phyloP scores from a whole-genome alignment of 2,797 vertebrate species.

The Premnoplex brunnescens region DNA sequence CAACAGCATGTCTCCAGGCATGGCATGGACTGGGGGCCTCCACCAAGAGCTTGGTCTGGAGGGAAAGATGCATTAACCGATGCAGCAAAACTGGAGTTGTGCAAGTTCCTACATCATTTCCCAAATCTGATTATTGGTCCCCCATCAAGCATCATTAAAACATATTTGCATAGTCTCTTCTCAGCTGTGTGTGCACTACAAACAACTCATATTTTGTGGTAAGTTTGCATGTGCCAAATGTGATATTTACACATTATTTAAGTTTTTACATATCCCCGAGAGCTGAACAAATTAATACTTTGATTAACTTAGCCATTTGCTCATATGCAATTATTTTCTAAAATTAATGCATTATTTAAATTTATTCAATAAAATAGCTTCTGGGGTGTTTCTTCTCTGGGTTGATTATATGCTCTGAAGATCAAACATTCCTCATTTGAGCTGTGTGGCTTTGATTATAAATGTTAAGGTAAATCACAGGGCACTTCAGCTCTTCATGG shows the following conservation, averaged over 20 bases:
- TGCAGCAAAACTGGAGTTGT: neutral
- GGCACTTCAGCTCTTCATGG: neutral
- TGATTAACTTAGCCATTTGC: constrained; percentile 21
- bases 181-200: neutral
- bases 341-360: constrained; percentile 49
- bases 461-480: constrained; percentile 31
- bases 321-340: neutral
- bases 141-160: neutral
- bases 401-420: constrained; percentile 27
- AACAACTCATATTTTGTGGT: neutral
- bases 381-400: constrained; percentile 10
- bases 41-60: neutral
- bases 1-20: neutral
- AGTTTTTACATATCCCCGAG: constrained; percentile 13
- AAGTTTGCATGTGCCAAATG: neutral
- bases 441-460: constrained; percentile 27
- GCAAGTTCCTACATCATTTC: neutral
- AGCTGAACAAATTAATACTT: constrained; percentile 49
- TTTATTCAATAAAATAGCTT: constrained; percentile 45
- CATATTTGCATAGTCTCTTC: neutral
- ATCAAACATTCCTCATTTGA: constrained; percentile 18
- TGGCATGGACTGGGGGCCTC: fast-evolving
- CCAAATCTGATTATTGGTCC: neutral
- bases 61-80: fast-evolving
- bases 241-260: constrained; percentile 19